A percentile compares a stretch with the other conserved stretches of the same genome.
phyloP scores from a whole-genome alignment of 2,888 invertebrate genomes.

The Parelbella ahira region DNA sequence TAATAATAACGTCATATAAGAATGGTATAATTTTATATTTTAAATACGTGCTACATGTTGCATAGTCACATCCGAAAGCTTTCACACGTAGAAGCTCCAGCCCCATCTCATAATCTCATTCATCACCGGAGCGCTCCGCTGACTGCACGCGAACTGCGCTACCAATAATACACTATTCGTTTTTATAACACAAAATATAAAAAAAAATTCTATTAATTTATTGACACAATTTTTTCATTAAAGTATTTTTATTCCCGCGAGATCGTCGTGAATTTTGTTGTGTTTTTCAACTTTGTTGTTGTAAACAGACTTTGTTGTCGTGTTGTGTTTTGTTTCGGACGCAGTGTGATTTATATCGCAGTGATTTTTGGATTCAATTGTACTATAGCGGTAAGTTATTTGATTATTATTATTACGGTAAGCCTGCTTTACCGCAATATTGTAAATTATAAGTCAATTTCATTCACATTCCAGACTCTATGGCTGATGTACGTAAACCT shows the following conservation, averaged over 20 bases:
- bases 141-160: slow-evolving; percentile 29
- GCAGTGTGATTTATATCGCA: slow-evolving; percentile 17
- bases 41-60: slow-evolving; percentile 15
- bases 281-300: slow-evolving; percentile 13
- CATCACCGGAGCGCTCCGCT: slow-evolving; percentile 31
- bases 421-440: too few relatives aligned
- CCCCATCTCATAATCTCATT: slow-evolving; percentile 26
- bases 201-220: too few relatives aligned
- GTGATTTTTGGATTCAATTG: slow-evolving; percentile 16
- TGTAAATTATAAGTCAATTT: too few relatives aligned
- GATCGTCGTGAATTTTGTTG: slow-evolving; percentile 14
- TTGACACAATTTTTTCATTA: too few relatives aligned
- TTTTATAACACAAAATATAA: slow-evolving; percentile 5
- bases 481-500: too few relatives aligned
- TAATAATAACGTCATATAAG: too few relatives aligned
- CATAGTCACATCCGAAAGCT: slow-evolving; percentile 41
- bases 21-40: too few relatives aligned
- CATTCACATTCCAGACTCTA: too few relatives aligned
- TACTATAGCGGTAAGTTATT: slow-evolving; percentile 10
- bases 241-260: too few relatives aligned
- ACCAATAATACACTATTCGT: neutral
- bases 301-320: slow-evolving; percentile 15
- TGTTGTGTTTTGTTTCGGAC: slow-evolving; percentile 18
- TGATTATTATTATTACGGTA: neutral
- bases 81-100: slow-evolving; percentile 42